These are phyloP conservation scores for Hyposoter didymator DNA, from an alignment of 2,888 invertebrate species.

Conservation along the genomic window DNA sequence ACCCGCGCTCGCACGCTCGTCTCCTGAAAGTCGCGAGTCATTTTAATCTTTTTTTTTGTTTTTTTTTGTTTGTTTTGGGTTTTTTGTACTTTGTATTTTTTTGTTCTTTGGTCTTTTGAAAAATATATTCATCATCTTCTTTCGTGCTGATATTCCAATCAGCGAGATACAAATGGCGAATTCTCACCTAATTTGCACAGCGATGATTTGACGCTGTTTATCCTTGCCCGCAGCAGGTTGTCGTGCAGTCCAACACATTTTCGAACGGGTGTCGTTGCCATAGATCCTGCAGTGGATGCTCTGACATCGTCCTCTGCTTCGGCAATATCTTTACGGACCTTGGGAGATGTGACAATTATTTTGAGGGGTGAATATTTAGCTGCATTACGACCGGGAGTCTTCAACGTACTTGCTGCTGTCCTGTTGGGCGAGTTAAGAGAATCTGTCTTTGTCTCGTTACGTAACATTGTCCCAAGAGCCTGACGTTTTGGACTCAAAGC, in stretches of 20 bases:
- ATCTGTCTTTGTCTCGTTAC: constrained; percentile 55
- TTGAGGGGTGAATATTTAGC: constrained; percentile 79
- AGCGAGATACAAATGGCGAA: constrained; percentile 53
- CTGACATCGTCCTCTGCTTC: constrained; percentile 32
- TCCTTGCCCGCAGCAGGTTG: constrained; percentile 66
- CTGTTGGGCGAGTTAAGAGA: constrained; percentile 69
- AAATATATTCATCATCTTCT: constrained; percentile 13
- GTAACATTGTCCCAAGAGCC: constrained; percentile 33
- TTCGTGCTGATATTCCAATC: constrained; percentile 26
- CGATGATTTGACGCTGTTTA: constrained; percentile 45
- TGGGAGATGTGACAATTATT: constrained; percentile 79
- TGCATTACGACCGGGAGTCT: constrained; percentile 73
- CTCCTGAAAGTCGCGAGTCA: constrained; percentile 61
- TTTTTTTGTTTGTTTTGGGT: constrained; percentile 15
- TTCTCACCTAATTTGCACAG: constrained; percentile 64
- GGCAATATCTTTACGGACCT: constrained; percentile 67
- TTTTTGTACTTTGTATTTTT: constrained; percentile 13
- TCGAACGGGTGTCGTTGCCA: constrained; percentile 65
- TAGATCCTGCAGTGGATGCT: constrained; percentile 14
- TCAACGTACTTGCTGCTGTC: constrained; percentile 66
- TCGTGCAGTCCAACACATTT: constrained; percentile 64
- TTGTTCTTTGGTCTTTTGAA: constrained; percentile 4
- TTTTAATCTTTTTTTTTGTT: constrained; percentile 26
- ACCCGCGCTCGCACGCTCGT: constrained; percentile 23
- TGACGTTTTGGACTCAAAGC: constrained; percentile 64